Conservation (phyloP, 2,888 invertebrate genomes). For the Lycia hirtaria region DNA sequence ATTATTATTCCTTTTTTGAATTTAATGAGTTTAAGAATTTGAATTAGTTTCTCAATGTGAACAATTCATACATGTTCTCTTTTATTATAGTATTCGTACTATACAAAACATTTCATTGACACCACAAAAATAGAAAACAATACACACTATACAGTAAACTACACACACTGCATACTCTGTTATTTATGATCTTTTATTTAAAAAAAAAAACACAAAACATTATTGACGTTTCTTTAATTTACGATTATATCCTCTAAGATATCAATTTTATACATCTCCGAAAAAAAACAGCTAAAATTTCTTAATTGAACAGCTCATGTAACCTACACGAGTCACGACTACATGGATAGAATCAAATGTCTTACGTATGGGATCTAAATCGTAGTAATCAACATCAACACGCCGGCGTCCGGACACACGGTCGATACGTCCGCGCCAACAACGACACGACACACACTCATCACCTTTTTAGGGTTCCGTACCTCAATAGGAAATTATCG, state of each 20-base stretch:
- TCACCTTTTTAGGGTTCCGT: too few species aligned
- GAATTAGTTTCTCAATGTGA: too few species aligned
- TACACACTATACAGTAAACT: not conserved
- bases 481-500: too few species aligned
- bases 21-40: too few species aligned
- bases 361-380: constrained; percentile 61
- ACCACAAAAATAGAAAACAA: too few species aligned
- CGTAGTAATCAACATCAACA: constrained; percentile 59
- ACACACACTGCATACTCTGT: not conserved
- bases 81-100: too few species aligned
- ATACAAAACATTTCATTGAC: too few species aligned
- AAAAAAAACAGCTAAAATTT: constrained; percentile 49
- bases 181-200: not conserved
- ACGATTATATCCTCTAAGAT: constrained; percentile 19
- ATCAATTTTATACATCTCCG: constrained; percentile 23
- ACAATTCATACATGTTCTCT: too few species aligned
- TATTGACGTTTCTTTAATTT: constrained; percentile 18
- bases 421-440: constrained; percentile 75
- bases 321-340: too few species aligned
- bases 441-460: constrained; percentile 70
- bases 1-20: too few species aligned
- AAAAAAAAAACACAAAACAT: not conserved
- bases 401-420: constrained; percentile 49
- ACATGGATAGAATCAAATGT: constrained; percentile 47
- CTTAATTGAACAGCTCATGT: constrained; percentile 62